phyloP scores from a whole-genome alignment of 2,113 vertebrate genomes.

The Brevimyrus niger region DNA sequence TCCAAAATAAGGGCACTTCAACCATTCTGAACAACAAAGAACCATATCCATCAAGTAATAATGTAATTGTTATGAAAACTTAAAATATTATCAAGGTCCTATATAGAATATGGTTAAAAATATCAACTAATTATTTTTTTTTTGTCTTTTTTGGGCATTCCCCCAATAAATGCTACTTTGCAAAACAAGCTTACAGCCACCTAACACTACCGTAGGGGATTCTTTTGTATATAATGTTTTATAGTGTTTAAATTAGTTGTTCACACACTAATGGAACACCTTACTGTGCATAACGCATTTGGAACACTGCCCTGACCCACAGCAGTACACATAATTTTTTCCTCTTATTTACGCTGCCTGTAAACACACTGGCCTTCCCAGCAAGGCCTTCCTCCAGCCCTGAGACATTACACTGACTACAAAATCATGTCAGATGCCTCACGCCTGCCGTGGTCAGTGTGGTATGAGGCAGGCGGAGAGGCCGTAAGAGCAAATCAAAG shows the following conservation, averaged over 20 bases:
- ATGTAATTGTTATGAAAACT: background rate
- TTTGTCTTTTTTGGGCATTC: background rate
- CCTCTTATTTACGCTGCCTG: background rate
- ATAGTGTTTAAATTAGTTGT: background rate
- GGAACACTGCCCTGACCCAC: background rate
- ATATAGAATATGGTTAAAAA: background rate
- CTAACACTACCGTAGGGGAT: background rate
- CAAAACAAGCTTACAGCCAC: background rate
- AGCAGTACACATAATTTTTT: background rate
- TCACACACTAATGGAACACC: background rate
- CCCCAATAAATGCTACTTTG: background rate
- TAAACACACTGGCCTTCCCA: background rate
- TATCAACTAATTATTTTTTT: background rate
- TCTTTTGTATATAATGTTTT: background rate
- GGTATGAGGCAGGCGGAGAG: background rate
- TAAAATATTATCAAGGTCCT: slow-evolving; percentile 1
- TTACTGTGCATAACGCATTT: background rate
- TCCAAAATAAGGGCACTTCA: background rate
- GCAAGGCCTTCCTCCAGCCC: background rate
- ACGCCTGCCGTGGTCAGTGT: background rate
- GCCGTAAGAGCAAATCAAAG: background rate
- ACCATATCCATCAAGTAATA: background rate
- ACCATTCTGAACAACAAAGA: background rate
- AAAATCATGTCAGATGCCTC: background rate
- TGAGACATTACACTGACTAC: background rate